Evolutionary conservation across 2,797 vertebrate genomes (phyloP), one percentile per base, ranked within the genome.

Genomic region (Falco rusticolus): DNA sequence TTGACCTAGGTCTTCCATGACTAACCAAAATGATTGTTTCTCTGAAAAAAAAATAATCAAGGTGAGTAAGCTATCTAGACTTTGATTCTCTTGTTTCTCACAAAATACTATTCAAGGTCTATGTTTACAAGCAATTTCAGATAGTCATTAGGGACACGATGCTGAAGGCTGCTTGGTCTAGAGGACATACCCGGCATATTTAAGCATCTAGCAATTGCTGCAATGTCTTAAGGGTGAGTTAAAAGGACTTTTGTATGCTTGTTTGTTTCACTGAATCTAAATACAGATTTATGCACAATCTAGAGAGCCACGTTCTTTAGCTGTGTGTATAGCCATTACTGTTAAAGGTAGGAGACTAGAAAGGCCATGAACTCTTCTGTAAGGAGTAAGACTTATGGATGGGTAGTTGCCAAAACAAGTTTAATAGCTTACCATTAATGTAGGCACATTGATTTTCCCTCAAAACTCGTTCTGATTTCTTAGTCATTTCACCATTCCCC

Each of bases 361-460:
- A 13, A 77, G 31, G 31, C 72, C 45, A 65, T 54, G 8, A 94
- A 59, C 25, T 89, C 8, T 50, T 88, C 28, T 20, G 3, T 56
- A 72, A 76, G 25, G 18, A 83, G 28, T 34, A 78, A 65, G 71
- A 77, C 24, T 54, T 15, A 50, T 7, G 22, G 37, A 43, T 17
- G 29, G 24, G 12, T 29, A 89, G 63, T 10, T 79, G 26, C 74
- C 51, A 74, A 87, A 95, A 65, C 16, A 65, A 87, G 20, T 28
- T 65, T 75, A 74, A 47, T 76, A 53, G 8, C 97, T 99, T 98
- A 99, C 99, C 99, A 28, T 99, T 99, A 93, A 99, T 99, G 95
- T 99, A 99, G 87, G 99, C 99, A 80, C 99, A 99, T 53, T 98
- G 98, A 97, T 99, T 99, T 95, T 99, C 98, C 94, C 98, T 98